phyloP scores from a whole-genome alignment of 2,888 invertebrate species.

The Uloborus plumipes region DNA sequence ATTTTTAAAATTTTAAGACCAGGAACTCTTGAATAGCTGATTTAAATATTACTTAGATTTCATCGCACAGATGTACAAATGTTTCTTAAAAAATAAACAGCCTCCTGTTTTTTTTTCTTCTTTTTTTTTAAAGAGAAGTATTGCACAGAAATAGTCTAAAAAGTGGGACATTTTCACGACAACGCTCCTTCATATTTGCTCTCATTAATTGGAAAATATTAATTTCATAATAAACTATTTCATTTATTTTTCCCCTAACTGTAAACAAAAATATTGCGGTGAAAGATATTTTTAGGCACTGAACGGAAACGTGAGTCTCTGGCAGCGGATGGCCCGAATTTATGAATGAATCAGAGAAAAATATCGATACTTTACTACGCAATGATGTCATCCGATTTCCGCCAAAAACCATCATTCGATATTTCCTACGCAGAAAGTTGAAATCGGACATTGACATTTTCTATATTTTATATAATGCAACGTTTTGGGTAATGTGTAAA shows the following conservation, averaged over 20 bases:
- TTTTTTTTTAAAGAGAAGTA: too few species aligned
- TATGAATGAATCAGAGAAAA: conserved; percentile 6
- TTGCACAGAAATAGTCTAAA: too few species aligned
- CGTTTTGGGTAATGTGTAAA: too few species aligned
- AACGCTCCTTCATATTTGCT: background rate
- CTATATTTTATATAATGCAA: background rate
- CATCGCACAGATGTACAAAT: too few species aligned
- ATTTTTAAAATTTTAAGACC: too few species aligned
- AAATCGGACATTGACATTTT: conserved; percentile 1
- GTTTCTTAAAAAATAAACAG: too few species aligned
- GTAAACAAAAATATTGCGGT: conserved; percentile 4
- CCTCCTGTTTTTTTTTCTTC: too few species aligned
- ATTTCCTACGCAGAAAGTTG: conserved; percentile 1
- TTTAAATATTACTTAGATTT: too few species aligned
- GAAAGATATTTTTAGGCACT: background rate
- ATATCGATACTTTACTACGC: background rate
- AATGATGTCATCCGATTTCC: background rate
- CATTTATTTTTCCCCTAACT: background rate
- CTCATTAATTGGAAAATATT: background rate
- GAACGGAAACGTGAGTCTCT: background rate
- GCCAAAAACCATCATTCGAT: background rate
- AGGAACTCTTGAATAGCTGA: too few species aligned
- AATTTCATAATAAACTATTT: background rate
- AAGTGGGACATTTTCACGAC: too few species aligned
- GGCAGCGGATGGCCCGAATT: background rate